phyloP scores from a whole-genome alignment of 2,888 invertebrate species.

The Tenthredo notha region DNA sequence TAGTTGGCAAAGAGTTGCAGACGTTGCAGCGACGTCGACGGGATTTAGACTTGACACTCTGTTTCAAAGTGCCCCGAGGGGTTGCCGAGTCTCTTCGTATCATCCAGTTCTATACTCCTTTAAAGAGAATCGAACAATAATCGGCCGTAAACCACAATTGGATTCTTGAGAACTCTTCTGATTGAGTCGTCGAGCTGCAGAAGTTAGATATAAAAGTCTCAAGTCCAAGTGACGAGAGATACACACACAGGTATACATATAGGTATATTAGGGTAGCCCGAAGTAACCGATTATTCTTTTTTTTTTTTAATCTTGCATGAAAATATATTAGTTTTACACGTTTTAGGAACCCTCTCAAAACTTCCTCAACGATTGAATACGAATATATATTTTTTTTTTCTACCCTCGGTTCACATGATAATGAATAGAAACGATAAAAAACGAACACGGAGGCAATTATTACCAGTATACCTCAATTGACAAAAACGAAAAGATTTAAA shows the following conservation, averaged over 20 bases:
- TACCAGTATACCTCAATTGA: no score
- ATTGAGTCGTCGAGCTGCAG: constrained; percentile 31
- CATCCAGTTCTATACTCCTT: constrained; percentile 27
- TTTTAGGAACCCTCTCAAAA: no score
- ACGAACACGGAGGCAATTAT: no score
- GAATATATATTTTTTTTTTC: no score
- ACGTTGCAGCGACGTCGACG: constrained; percentile 42
- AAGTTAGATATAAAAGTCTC: constrained; percentile 29
- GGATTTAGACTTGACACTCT: constrained; percentile 46
- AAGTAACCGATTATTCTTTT: no score
- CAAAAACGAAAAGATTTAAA: no score
- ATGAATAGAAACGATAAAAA: no score
- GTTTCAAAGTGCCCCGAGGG: constrained; percentile 18
- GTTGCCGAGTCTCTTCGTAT: constrained; percentile 13
- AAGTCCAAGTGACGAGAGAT: background rate
- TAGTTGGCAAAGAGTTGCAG: constrained; percentile 15
- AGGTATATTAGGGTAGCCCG: no score
- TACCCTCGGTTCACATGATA: no score
- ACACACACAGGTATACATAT: background rate
- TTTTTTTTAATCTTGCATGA: no score
- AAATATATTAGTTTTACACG: background rate
- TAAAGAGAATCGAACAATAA: constrained; percentile 46
- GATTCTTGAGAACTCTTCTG: constrained; percentile 47
- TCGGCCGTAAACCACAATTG: constrained; percentile 47
- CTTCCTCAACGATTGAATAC: no score